Base-by-base conservation (phyloP, 2,113 vertebrate genomes). In the Fulica atra region DNA sequence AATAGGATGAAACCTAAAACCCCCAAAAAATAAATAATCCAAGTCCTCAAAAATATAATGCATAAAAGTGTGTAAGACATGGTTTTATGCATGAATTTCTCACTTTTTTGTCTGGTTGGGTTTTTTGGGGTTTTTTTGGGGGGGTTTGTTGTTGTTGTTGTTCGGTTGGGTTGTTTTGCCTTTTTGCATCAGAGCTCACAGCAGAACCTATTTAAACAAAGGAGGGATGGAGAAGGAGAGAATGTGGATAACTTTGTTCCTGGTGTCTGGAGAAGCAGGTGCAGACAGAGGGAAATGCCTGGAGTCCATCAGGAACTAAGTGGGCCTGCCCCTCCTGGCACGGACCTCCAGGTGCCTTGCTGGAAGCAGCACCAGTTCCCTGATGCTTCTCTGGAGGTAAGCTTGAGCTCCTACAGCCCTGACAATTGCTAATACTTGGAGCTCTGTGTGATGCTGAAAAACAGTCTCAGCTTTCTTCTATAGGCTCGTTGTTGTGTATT, bases 241-340 rank as follows among this genome's bases (percentile, higher is more conserved):
- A 61, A 68, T 20, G 28, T 3, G 48, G 66, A 14, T 16, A 63
- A 42, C 29, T 72, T 46, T 69, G 15, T 36, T 35, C 26, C 23
- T 29, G 40, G 16, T 61, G 53, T 17, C 81, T 24, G 50, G 46
- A 59, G 69, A 78, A 89, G 60, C 14, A 73, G 51, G 26, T 44
- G 17, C 33, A 51, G 31, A 19, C 5, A 69, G 33, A 23, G 4
- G 46, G 53, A 83, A 82, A 54, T 19, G 14, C 50, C n/a, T n/a
- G 38, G 28, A n/a, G 7, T 54, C 18, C 61, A 76, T 7, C 1
- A 3, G 76, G 51, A 88, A 10, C 14, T 0, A 1, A 38, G 18
- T 12, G 10, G 8, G 9, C 2, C 1, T 1, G 26, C 11, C 40
- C 24, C 20, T 59, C 56, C 61, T 0, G 3, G 33, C 24, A 48